These are phyloP conservation scores for Automeris io DNA, from an alignment of 2,888 invertebrate species.

Conservation along the genomic window DNA sequence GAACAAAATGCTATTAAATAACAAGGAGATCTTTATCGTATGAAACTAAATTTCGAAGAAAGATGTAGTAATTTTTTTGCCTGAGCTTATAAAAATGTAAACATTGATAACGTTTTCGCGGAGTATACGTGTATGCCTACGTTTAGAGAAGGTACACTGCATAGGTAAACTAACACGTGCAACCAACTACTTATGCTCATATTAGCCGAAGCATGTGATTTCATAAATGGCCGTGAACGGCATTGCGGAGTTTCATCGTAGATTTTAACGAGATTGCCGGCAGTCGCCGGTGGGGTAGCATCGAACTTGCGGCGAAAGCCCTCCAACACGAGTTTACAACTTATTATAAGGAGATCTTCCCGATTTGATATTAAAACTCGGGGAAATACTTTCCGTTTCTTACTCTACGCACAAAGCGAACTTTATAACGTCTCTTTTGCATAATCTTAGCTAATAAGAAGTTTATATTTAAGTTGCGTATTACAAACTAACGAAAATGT, in stretches of 20 bases:
- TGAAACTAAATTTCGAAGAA: too few species aligned
- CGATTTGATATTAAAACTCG: slow-evolving; percentile 54
- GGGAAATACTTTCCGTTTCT: slow-evolving; percentile 43
- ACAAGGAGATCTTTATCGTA: too few species aligned
- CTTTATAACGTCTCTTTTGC: slow-evolving; percentile 9
- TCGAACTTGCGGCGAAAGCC: slow-evolving; percentile 53
- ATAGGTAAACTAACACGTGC: slow-evolving; percentile 21
- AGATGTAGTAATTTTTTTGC: too few species aligned
- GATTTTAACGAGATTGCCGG: slow-evolving; percentile 72
- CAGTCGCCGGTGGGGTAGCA: slow-evolving; percentile 48
- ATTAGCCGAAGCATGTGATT: slow-evolving; percentile 50
- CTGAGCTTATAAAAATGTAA: neutral
- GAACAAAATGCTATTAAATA: too few species aligned
- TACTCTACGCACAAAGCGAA: slow-evolving; percentile 18
- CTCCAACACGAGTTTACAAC: slow-evolving; percentile 65
- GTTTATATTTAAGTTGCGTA: neutral
- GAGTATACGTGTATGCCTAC: neutral
- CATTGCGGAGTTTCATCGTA: slow-evolving; percentile 54
- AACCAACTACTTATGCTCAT: slow-evolving; percentile 35
- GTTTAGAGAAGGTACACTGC: neutral
- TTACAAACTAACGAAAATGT: slow-evolving; percentile 10
- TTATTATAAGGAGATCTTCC: slow-evolving; percentile 59
- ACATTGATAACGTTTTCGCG: neutral
- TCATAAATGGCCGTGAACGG: slow-evolving; percentile 49
- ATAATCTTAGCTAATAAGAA: neutral